Percentiles rank a stretch among this genome's conserved stretches.
Evolutionary conservation across 2,113 vertebrate species (phyloP).

Genomic region (Callospermophilus lateralis): DNA sequence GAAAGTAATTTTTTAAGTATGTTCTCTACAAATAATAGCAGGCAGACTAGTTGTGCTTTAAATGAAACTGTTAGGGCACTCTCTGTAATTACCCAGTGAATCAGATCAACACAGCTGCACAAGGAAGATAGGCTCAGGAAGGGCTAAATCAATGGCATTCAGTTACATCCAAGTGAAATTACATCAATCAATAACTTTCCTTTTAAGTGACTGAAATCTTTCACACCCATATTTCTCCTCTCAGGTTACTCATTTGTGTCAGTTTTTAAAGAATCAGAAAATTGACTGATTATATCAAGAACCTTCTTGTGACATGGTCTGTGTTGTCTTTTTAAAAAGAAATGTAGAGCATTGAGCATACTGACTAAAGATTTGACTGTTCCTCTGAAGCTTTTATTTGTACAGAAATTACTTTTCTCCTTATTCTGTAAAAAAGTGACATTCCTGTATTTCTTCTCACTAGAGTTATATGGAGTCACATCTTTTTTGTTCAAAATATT

Average conservation of each 20-base stretch:
- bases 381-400: slow-evolving; percentile 72
- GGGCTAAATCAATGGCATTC: slow-evolving; percentile 88
- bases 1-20: slow-evolving; percentile 55
- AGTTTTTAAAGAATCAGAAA: slow-evolving; percentile 91
- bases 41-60: slow-evolving; percentile 66
- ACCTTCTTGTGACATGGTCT: slow-evolving; percentile 88
- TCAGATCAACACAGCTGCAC: slow-evolving; percentile 87
- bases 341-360: slow-evolving; percentile 70
- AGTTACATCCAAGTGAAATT: slow-evolving; percentile 91
- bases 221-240: slow-evolving; percentile 81
- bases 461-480: neutral
- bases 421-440: neutral
- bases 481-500: neutral
- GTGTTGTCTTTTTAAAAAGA: slow-evolving; percentile 86
- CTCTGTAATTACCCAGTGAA: slow-evolving; percentile 86
- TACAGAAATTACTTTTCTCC: slow-evolving; percentile 59
- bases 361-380: slow-evolving; percentile 53
- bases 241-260: slow-evolving; percentile 89
- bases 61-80: slow-evolving; percentile 78
- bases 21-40: slow-evolving; percentile 70
- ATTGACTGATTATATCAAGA: slow-evolving; percentile 92
- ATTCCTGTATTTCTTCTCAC: neutral
- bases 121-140: slow-evolving; percentile 89
- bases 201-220: slow-evolving; percentile 92
- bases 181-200: slow-evolving; percentile 91